These are phyloP conservation scores for Aleiodes leptofemur DNA, from an alignment of 2,888 invertebrate genomes.

Conservation along the genomic window DNA sequence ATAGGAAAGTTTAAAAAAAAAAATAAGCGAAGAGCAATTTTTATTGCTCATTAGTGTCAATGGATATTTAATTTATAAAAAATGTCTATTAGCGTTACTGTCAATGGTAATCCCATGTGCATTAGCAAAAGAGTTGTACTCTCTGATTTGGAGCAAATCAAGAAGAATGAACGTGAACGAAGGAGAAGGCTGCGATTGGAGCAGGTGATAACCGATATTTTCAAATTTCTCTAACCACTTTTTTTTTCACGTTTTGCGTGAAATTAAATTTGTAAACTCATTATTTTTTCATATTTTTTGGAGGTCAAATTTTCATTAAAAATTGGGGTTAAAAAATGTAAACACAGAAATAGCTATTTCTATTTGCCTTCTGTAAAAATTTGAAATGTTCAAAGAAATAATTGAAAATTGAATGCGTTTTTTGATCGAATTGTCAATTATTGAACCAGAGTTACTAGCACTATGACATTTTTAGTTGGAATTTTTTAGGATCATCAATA, in stretches of 20 bases:
- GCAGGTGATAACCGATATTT: conserved; percentile 75
- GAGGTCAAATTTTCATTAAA: no score
- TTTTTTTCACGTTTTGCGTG: background rate
- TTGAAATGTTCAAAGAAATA: background rate
- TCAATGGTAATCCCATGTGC: conserved; percentile 78
- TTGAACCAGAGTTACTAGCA: background rate
- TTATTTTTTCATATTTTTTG: background rate
- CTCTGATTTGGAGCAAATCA: conserved; percentile 76
- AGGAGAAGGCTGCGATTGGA: conserved; percentile 79
- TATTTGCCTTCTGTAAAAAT: no score
- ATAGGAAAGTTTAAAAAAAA: no score
- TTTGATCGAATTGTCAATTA: conserved; percentile 1
- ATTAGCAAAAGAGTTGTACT: conserved; percentile 76
- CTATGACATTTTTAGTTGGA: background rate
- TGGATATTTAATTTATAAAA: conserved; percentile 48
- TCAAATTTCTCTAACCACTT: conserved; percentile 1
- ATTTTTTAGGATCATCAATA: background rate
- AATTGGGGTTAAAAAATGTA: no score
- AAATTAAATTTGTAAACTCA: background rate
- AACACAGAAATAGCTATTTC: no score
- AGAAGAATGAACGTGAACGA: conserved; percentile 78
- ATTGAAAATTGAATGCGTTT: conserved; percentile 2
- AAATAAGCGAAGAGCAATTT: no score
- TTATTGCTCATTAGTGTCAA: no score
- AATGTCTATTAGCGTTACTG: conserved; percentile 81